Percentiles rank a stretch among this genome's conserved stretches.
phyloP scores from a whole-genome alignment of 1,140 invertebrate genomes.

The Kradibia gibbosae region DNA sequence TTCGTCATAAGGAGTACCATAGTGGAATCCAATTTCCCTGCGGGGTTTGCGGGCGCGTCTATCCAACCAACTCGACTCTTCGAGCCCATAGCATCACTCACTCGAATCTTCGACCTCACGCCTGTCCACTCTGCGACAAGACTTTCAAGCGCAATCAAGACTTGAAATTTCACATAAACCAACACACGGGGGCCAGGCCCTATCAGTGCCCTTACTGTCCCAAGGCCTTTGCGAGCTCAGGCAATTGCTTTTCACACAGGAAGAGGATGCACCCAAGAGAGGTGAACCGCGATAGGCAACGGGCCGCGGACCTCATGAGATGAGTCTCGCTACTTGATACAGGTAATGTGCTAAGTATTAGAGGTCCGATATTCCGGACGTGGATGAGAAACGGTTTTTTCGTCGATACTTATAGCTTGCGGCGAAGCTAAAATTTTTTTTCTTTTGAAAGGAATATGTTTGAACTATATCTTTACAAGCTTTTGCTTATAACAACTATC shows the following conservation, averaged over 20 bases:
- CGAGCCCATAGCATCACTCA: slow-evolving; percentile 82
- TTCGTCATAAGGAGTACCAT: slow-evolving; percentile 79
- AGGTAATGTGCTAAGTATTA: slow-evolving; percentile 29
- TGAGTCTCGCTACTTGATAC: slow-evolving; percentile 61
- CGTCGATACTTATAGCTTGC: no score
- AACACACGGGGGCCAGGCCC: slow-evolving; percentile 85
- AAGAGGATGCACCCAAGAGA: slow-evolving; percentile 81
- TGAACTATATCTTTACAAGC: no score
- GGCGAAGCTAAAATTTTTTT: no score
- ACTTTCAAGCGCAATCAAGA: slow-evolving; percentile 84
- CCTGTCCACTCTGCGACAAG: slow-evolving; percentile 82
- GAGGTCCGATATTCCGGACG: no score
- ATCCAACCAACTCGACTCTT: slow-evolving; percentile 80
- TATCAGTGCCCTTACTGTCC: slow-evolving; percentile 88
- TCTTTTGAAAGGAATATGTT: no score
- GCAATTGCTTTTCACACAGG: slow-evolving; percentile 83
- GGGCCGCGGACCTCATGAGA: slow-evolving; percentile 72
- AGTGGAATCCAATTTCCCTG: slow-evolving; percentile 78
- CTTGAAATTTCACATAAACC: slow-evolving; percentile 85
- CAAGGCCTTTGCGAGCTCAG: slow-evolving; percentile 85
- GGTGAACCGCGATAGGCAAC: slow-evolving; percentile 71
- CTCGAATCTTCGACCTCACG: slow-evolving; percentile 79
- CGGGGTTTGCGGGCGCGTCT: slow-evolving; percentile 79
- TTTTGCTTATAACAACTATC: no score
- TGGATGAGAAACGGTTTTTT: no score